Percentiles rank a stretch among this genome's conserved stretches.
Conservation (phyloP, 2,888 invertebrate genomes). For the Chromoteleia sp. region DNA sequence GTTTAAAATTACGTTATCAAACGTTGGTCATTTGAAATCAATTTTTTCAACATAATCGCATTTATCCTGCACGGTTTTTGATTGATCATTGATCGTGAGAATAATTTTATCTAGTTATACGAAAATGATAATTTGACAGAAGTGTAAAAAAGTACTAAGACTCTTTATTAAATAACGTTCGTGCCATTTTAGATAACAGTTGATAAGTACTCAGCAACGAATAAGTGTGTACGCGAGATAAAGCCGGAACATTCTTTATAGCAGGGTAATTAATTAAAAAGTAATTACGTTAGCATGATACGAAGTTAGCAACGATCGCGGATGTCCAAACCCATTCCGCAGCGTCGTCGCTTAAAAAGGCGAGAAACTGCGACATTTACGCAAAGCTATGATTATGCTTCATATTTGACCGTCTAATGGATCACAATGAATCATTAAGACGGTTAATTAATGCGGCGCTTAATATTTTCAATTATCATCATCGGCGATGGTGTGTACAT, state of each 20-base stretch:
- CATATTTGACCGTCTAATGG: slow-evolving; percentile 40
- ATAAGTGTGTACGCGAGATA: slow-evolving; percentile 21
- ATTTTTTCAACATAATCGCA: too few relatives aligned
- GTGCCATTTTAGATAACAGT: slow-evolving; percentile 28
- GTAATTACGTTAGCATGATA: slow-evolving; percentile 49
- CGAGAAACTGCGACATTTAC: slow-evolving; percentile 32
- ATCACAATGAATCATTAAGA: slow-evolving; percentile 36
- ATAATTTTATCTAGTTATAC: too few relatives aligned
- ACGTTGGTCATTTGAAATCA: too few relatives aligned
- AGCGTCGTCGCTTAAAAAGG: slow-evolving; percentile 26
- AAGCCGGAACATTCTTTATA: slow-evolving; percentile 23
- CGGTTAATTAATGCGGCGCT: slow-evolving; percentile 47
- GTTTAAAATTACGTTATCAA: too few relatives aligned
- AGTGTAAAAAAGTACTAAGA: background rate
- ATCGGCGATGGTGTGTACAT: slow-evolving; percentile 26
- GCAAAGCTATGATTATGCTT: slow-evolving; percentile 33
- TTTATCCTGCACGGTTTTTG: too few relatives aligned
- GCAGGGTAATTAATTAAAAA: slow-evolving; percentile 46
- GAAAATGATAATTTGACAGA: too few relatives aligned
- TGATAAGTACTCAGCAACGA: slow-evolving; percentile 21
- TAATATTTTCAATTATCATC: slow-evolving; percentile 57
- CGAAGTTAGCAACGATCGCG: slow-evolving; percentile 47
- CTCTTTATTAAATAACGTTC: slow-evolving; percentile 20
- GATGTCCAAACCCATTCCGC: slow-evolving; percentile 32
- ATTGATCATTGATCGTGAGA: too few relatives aligned